Conservation (phyloP, 2,888 invertebrate genomes). For the Serripes groenlandicus region DNA sequence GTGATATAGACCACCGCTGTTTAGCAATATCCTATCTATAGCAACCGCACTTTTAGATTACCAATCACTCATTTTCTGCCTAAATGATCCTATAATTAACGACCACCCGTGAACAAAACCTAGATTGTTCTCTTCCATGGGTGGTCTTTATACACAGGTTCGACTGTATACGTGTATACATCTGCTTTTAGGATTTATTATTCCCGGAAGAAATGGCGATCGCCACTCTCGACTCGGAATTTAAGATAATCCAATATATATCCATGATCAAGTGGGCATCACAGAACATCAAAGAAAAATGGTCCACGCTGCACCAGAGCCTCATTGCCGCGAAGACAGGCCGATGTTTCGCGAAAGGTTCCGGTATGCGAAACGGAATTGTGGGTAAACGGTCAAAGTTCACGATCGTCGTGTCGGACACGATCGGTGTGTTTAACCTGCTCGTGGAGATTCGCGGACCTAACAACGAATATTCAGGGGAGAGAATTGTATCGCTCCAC, state of each 20-base stretch:
- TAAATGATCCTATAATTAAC: no score
- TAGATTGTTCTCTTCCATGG: no score
- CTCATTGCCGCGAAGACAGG: slow-evolving; percentile 62
- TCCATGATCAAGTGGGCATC: slow-evolving; percentile 81
- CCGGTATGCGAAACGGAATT: slow-evolving; percentile 83
- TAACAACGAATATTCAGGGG: slow-evolving; percentile 76
- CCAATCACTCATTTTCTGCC: no score
- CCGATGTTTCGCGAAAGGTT: slow-evolving; percentile 81
- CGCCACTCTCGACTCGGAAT: slow-evolving; percentile 75
- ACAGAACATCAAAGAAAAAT: slow-evolving; percentile 63
- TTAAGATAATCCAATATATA: slow-evolving; percentile 81
- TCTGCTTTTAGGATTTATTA: slow-evolving; percentile 71
- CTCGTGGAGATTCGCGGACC: slow-evolving; percentile 82
- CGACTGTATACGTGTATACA: neutral
- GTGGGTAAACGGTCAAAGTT: slow-evolving; percentile 84
- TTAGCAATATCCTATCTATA: no score
- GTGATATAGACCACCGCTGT: no score
- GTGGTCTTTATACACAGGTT: no score
- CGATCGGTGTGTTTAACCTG: slow-evolving; percentile 68
- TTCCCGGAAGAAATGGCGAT: slow-evolving; percentile 83
- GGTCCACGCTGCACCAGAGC: slow-evolving; percentile 48
- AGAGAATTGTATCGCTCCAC: slow-evolving; percentile 74
- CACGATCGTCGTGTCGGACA: slow-evolving; percentile 75
- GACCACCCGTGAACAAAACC: no score
- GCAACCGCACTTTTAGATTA: no score